Evolutionary conservation across 2,113 vertebrate species (phyloP), one percentile per base, ranked within the genome.

Genomic region (Nothocercus nigrocapillus): DNA sequence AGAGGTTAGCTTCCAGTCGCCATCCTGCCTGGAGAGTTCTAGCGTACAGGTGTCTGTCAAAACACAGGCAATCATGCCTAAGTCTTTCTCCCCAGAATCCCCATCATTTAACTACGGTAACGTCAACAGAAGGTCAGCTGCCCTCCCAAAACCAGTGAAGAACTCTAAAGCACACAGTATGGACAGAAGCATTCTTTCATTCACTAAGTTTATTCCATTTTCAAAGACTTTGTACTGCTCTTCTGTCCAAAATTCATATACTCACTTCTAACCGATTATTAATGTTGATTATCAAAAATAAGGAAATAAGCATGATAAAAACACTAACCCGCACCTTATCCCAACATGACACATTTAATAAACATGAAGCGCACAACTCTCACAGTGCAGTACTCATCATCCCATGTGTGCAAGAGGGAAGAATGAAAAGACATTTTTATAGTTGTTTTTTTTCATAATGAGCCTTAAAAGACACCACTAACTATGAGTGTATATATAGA

Each of bases 141-240:
- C 54, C 76, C 73, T 82, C 68, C 75, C 78, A n/a, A 80, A 54
- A 85, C 49, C 91, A 89, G 85, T 28, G 30, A 85, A 89, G 82
- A 88, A 82, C 32, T 36, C 69, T 69, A 58, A 76, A 89, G 21
- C 40, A 49, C 30, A 53, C 47, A 13, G 54, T 58, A 21, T 22
- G 40, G 70, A 11, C 83, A 92, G 34, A 84, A 87, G 27, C 40
- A 74, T 85, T 85, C 58, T 17, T 66, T 15, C 24, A 49, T 38
- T 77, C 49, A 42, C 25, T 51, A 77, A 58, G 27, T 82, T 82
- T 45, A 83, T n/a, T 88, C 62, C 8, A 66, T 54, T 83, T 95
- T 34, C 61, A 61, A 12, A 80, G 44, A 21, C 34, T 34, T 94
- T 3, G 1, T 45, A 17, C 25, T 70, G 18, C 24, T 91, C 18